Percentiles rank a stretch among this genome's conserved stretches.
Conservation (phyloP, 2,888 invertebrate species). For the Gastracanthus pulcherrimus region DNA sequence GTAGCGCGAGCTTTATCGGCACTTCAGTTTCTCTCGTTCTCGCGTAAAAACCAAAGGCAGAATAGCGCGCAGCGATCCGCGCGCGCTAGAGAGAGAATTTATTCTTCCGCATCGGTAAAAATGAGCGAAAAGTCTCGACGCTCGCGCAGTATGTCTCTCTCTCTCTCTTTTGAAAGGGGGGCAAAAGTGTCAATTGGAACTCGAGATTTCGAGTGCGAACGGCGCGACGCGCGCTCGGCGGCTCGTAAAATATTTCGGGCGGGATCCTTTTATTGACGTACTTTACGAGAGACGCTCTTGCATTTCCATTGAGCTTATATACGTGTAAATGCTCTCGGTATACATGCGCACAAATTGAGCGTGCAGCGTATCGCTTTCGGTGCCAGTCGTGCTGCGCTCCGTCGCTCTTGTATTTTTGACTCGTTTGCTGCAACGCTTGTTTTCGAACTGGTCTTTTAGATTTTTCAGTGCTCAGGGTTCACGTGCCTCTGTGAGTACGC, state of each 20-base stretch:
- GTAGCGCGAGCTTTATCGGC: not conserved
- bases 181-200: slow-evolving; percentile 35
- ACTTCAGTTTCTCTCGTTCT: not conserved
- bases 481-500: not conserved
- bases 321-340: not conserved
- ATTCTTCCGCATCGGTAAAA: slow-evolving; percentile 5
- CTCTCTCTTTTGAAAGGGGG: not conserved
- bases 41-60: not conserved
- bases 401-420: too few species aligned
- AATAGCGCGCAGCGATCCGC: too few species aligned
- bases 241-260: slow-evolving; percentile 46
- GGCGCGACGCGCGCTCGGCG: not conserved
- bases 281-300: slow-evolving; percentile 33
- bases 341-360: too few species aligned
- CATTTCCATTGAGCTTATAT: not conserved
- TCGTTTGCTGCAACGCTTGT: too few species aligned
- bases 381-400: too few species aligned
- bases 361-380: too few species aligned
- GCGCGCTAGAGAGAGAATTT: not conserved
- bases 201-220: slow-evolving; percentile 2
- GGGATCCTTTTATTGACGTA: slow-evolving; percentile 38
- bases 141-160: not conserved
- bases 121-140: not conserved
- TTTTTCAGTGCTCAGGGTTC: too few species aligned
- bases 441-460: too few species aligned